phyloP scores from a whole-genome alignment of 1,140 invertebrate genomes.

The Drosophila nigromelanica region DNA sequence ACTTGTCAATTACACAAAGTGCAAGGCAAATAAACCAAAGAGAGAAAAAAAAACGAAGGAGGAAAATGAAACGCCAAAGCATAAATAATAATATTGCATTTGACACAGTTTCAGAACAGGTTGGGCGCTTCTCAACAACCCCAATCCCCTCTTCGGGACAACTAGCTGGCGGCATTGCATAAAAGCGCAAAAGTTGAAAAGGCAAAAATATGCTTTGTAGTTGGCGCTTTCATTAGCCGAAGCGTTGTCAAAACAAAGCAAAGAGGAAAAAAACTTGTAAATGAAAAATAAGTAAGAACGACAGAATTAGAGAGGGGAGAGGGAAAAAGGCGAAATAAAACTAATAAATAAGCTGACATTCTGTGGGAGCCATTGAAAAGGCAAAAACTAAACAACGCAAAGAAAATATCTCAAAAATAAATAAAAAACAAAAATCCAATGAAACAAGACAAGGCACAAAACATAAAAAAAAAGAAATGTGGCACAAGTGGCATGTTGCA shows the following conservation, averaged over 20 bases:
- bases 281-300: slow-evolving; percentile 48
- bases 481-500: slow-evolving; percentile 59
- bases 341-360: slow-evolving; percentile 56
- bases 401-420: slow-evolving; percentile 35
- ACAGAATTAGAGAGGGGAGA: slow-evolving; percentile 5
- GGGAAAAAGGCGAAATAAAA: slow-evolving; percentile 23
- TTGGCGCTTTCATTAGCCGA: slow-evolving; percentile 42
- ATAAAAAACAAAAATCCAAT: neutral
- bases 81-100: slow-evolving; percentile 57
- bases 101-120: slow-evolving; percentile 44
- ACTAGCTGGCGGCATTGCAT: slow-evolving; percentile 29
- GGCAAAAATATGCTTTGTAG: slow-evolving; percentile 55
- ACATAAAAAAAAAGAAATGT: slow-evolving; percentile 34
- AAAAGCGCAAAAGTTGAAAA: slow-evolving; percentile 56
- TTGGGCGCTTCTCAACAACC: neutral
- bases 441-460: slow-evolving; percentile 39
- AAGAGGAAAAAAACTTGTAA: slow-evolving; percentile 43
- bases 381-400: slow-evolving; percentile 20
- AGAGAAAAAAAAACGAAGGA: neutral
- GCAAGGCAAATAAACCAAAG: slow-evolving; percentile 35
- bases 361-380: slow-evolving; percentile 29
- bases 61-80: slow-evolving; percentile 24
- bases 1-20: slow-evolving; percentile 54
- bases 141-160: neutral
- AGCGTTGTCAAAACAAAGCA: slow-evolving; percentile 38